Conservation (phyloP, 2,797 vertebrate genomes). For the Myripristis jacobus region DNA sequence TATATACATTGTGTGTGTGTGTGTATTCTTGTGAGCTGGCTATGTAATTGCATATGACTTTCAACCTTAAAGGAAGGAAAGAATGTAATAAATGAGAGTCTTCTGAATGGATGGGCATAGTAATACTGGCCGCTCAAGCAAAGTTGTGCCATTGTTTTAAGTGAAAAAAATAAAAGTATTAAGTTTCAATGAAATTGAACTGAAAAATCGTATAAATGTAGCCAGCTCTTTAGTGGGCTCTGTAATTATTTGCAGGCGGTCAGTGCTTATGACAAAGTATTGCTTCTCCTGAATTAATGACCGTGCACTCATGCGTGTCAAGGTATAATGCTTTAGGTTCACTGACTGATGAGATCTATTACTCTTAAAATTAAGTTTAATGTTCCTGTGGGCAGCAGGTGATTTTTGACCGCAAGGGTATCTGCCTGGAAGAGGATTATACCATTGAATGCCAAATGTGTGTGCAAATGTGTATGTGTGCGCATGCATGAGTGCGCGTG, state of each 20-base stretch:
- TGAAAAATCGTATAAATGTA: conserved; percentile 45
- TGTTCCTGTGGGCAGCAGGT: conserved; percentile 80
- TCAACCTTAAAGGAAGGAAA: conserved; percentile 17
- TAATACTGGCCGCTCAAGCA: neutral
- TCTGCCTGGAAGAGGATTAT: conserved; percentile 40
- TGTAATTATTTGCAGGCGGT: conserved; percentile 63
- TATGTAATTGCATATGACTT: conserved; percentile 25
- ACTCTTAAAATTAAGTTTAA: conserved; percentile 84
- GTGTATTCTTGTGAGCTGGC: conserved; percentile 9
- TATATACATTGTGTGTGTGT: conserved; percentile 19
- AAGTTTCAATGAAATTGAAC: conserved; percentile 41
- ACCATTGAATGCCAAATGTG: conserved; percentile 17
- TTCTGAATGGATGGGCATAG: neutral
- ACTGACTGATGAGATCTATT: conserved; percentile 86
- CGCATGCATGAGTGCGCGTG: conserved; percentile 7
- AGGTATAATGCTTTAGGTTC: conserved; percentile 78
- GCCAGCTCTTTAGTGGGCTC: conserved; percentile 40
- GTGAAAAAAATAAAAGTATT: conserved; percentile 26
- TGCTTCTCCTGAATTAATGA: conserved; percentile 74
- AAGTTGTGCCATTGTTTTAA: neutral
- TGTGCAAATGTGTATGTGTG: neutral
- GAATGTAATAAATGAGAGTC: conserved; percentile 19
- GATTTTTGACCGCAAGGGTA: conserved; percentile 72
- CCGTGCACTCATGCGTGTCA: conserved; percentile 63
- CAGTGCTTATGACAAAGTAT: conserved; percentile 76